These are phyloP conservation scores for Dipus sagitta DNA, from an alignment of 2,797 vertebrate genomes.

Conservation along the genomic window DNA sequence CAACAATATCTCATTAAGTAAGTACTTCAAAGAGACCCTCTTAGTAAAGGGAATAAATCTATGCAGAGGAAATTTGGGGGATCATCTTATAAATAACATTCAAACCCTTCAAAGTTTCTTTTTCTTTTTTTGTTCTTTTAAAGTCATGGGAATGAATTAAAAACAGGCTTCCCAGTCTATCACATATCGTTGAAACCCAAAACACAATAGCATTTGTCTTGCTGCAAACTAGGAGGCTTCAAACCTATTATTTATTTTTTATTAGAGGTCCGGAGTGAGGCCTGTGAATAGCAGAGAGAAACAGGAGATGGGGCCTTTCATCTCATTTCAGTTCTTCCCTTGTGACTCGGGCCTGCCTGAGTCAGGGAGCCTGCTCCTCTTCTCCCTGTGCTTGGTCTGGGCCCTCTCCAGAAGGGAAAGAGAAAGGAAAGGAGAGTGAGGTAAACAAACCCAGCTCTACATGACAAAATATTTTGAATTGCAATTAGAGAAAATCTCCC, in stretches of 20 bases:
- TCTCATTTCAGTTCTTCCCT: neutral
- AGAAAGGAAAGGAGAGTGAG: neutral
- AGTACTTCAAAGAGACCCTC: conserved; percentile 29
- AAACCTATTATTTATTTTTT: conserved; percentile 73
- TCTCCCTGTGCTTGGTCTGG: conserved; percentile 45
- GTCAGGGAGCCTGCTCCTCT: neutral
- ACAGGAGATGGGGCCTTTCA: conserved; percentile 70
- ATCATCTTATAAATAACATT: conserved; percentile 32
- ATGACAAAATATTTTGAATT: conserved; percentile 46
- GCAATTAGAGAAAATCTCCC: conserved; percentile 67
- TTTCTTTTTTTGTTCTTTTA: conserved; percentile 60
- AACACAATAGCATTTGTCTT: conserved; percentile 72
- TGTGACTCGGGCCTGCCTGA: neutral
- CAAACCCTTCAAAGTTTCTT: conserved; percentile 41
- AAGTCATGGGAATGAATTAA: conserved; percentile 47
- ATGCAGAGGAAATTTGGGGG: neutral
- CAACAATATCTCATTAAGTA: conserved; percentile 35
- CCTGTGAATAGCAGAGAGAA: conserved; percentile 57
- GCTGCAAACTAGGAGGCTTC: conserved; percentile 35
- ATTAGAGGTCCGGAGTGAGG: conserved; percentile 53
- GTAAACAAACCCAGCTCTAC: neutral
- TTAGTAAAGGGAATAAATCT: conserved; percentile 12
- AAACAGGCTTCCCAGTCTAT: conserved; percentile 73
- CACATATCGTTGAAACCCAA: conserved; percentile 64
- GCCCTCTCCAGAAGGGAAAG: conserved; percentile 56